These are phyloP conservation scores for Perizoma flavofasciatum DNA, from an alignment of 2,888 invertebrate species.

Conservation along the genomic window DNA sequence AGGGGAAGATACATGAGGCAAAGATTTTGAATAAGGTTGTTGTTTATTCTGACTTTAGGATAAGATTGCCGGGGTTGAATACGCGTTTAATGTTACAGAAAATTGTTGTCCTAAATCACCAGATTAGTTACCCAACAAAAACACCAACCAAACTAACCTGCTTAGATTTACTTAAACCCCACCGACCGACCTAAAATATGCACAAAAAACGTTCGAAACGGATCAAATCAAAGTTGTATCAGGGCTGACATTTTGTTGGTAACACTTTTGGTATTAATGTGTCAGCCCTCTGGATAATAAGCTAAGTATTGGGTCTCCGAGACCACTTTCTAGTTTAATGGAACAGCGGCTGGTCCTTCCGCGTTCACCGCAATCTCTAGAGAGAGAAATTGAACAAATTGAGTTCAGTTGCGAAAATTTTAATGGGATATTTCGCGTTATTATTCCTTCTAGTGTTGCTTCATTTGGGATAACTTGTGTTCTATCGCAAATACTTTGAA, in stretches of 20 bases:
- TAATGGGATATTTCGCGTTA: constrained; percentile 34
- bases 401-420: constrained; percentile 35
- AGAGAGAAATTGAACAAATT: constrained; percentile 41
- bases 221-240: constrained; percentile 33
- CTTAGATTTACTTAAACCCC: constrained; percentile 23
- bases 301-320: constrained; percentile 40
- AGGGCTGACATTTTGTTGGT: constrained; percentile 31
- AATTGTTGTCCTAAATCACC: constrained; percentile 15
- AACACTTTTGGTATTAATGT: constrained; percentile 43
- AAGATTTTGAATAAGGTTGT: constrained; percentile 6
- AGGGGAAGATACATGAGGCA: not conserved
- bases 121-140: constrained; percentile 27
- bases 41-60: too few species aligned
- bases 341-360: constrained; percentile 39
- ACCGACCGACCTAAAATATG: constrained; percentile 18
- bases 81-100: not conserved
- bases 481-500: not conserved
- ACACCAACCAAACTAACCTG: constrained; percentile 25
- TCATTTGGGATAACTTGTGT: constrained; percentile 14
- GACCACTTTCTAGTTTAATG: constrained; percentile 41
- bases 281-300: constrained; percentile 42
- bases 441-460: constrained; percentile 23
- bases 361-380: constrained; percentile 39
- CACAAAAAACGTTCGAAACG: constrained; percentile 30
- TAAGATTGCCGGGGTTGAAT: too few species aligned